Conservation (phyloP, 2,797 vertebrate genomes). For the Poecilia velifera region DNA sequence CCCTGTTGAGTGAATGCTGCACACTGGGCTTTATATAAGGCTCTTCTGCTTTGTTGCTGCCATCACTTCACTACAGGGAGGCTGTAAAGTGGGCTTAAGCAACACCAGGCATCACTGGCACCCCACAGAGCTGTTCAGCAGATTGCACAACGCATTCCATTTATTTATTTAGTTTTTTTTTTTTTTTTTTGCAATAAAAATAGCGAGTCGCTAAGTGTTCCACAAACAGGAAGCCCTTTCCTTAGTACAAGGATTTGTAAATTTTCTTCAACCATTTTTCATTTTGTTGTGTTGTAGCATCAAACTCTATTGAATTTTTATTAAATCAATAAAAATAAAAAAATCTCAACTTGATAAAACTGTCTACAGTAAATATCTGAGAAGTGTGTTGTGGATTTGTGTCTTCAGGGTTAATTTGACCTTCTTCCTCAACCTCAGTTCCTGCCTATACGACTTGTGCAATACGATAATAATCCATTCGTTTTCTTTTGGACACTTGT, state of each 20-base stretch:
- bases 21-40: slow-evolving; percentile 55
- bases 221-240: background rate
- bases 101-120: slow-evolving; percentile 14
- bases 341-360: background rate
- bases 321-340: background rate
- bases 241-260: background rate
- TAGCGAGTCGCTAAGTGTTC: background rate
- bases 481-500: background rate
- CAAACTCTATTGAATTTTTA: background rate
- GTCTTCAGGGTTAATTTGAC: background rate
- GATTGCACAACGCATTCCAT: slow-evolving; percentile 17
- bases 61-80: slow-evolving; percentile 49
- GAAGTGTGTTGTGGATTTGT: background rate
- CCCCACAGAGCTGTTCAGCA: slow-evolving; percentile 51
- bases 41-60: slow-evolving; percentile 10
- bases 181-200: background rate
- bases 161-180: background rate
- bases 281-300: background rate
- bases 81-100: slow-evolving; percentile 55
- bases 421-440: background rate
- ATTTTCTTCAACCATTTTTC: background rate
- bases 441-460: background rate
- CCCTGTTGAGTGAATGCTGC: slow-evolving; percentile 14
- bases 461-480: background rate
- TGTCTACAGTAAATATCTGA: background rate